Evolutionary conservation across 2,888 invertebrate species (phyloP).

Genomic region (Acanthacorydalis orientalis): DNA sequence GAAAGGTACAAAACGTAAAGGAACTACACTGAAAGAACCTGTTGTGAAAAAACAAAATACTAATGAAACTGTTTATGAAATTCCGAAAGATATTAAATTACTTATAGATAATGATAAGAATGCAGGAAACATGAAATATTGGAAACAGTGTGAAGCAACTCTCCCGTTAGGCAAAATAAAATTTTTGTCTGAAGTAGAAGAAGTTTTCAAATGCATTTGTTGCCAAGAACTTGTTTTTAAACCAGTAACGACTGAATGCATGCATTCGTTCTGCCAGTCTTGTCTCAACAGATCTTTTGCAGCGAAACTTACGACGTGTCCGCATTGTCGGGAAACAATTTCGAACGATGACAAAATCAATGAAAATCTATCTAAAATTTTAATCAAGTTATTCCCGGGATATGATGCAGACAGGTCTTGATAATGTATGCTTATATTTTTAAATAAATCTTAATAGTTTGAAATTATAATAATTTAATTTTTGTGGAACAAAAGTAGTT

Average conservation of each 20-base stretch:
- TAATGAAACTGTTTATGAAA: slow-evolving; percentile 15
- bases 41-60: too few species aligned
- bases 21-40: too few species aligned
- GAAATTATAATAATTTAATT: too few species aligned
- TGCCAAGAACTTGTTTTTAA: slow-evolving; percentile 55
- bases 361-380: slow-evolving; percentile 32
- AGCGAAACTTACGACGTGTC: slow-evolving; percentile 44
- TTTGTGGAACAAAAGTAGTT: too few species aligned
- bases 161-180: slow-evolving; percentile 35
- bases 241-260: slow-evolving; percentile 57
- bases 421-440: not conserved
- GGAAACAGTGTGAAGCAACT: slow-evolving; percentile 42
- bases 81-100: slow-evolving; percentile 19
- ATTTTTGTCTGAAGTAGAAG: slow-evolving; percentile 44
- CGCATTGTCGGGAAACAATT: slow-evolving; percentile 48
- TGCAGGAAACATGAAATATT: slow-evolving; percentile 39
- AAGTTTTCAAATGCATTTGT: slow-evolving; percentile 58
- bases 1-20: too few species aligned
- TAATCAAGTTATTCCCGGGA: slow-evolving; percentile 48
- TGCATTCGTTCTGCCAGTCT: slow-evolving; percentile 56
- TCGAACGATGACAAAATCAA: slow-evolving; percentile 38
- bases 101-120: slow-evolving; percentile 35
- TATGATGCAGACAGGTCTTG: slow-evolving; percentile 25
- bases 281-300: slow-evolving; percentile 52
- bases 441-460: not conserved